Base-by-base conservation (phyloP, 2,113 vertebrate species). In the Orientallactaga bullata region DNA sequence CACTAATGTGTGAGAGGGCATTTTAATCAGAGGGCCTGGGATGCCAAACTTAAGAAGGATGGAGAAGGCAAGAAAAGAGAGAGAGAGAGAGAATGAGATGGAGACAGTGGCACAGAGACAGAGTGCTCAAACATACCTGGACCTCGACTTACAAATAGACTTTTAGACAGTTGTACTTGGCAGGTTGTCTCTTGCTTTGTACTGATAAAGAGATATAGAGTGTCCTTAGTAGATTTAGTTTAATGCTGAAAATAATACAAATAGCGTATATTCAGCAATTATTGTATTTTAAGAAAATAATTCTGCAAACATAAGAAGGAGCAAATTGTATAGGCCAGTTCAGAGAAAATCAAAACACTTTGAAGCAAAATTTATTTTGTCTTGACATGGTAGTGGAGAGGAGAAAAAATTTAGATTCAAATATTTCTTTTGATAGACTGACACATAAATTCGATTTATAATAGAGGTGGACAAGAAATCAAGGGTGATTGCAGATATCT, bases 231-330 rank as follows among this genome's bases (percentile, higher is more conserved):
- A n/a, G n/a, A n/a, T 85, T 90, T 71, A 66, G 55, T 85, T 91
- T 77, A 73, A 81, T 68, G 23, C 32, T 73, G 89, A 58, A 89
- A 77, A 37, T 51, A 89, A 63, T 82, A 61, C 2, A 76, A 86
- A 42, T 82, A 55, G 17, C 69, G 84, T 66, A 18, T 74, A 83
- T 51, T 35, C 55, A 61, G 23, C 47, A 3, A 26, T 24, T 12
- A 39, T 63, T 61, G 26, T 51, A 76, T 76, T 84, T 69, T 35
- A 55, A 35, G 37, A 60, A n/a, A n/a, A n/a, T n/a, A 79, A 84
- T 76, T 79, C n/a, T 84, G 82, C 83, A 86, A 85, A 82, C 32
- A 77, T 71, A 85, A 63, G 37, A 66, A n/a, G n/a, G n/a, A n/a
- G n/a, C n/a, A n/a, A n/a, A n/a, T n/a, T n/a, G 23, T 2, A 11